phyloP scores from a whole-genome alignment of 2,888 invertebrate genomes.

The Chymomyza amoena region DNA sequence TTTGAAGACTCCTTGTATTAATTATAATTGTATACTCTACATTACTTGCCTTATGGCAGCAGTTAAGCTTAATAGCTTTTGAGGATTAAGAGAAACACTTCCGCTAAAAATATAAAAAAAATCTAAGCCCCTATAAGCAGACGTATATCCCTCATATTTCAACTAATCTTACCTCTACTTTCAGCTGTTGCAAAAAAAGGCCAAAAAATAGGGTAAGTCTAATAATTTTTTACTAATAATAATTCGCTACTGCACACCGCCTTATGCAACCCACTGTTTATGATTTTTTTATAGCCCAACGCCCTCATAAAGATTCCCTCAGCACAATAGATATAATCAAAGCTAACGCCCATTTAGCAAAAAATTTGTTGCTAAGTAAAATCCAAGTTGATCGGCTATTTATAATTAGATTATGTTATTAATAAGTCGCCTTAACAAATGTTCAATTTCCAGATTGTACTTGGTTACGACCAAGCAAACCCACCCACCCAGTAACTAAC shows the following conservation, averaged over 20 bases:
- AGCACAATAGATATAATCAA: conserved; percentile 44
- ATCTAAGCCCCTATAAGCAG: not conserved
- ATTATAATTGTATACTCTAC: not conserved
- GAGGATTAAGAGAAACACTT: not conserved
- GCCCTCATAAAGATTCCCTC: conserved; percentile 17
- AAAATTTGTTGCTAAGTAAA: conserved; percentile 44
- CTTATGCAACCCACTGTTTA: conserved; percentile 37
- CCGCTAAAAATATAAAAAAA: not conserved
- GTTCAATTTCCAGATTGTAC: conserved; percentile 48
- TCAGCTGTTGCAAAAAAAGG: conserved; percentile 41
- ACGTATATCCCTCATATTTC: not conserved
- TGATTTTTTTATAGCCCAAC: conserved; percentile 28
- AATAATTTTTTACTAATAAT: conserved; percentile 26
- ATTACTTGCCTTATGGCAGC: not conserved
- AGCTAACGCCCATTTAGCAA: conserved; percentile 40
- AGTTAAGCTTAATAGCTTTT: not conserved
- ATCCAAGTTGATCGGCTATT: conserved; percentile 43
- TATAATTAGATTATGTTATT: conserved; percentile 70
- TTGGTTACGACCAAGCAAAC: conserved; percentile 2
- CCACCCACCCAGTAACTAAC: not conserved
- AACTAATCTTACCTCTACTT: not conserved
- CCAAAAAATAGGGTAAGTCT: conserved; percentile 21
- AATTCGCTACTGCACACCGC: conserved; percentile 2
- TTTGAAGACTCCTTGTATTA: not conserved
- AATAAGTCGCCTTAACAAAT: conserved; percentile 69